Evolutionary conservation across 2,888 invertebrate species (phyloP).

Genomic region (Pyrgus malvae): DNA sequence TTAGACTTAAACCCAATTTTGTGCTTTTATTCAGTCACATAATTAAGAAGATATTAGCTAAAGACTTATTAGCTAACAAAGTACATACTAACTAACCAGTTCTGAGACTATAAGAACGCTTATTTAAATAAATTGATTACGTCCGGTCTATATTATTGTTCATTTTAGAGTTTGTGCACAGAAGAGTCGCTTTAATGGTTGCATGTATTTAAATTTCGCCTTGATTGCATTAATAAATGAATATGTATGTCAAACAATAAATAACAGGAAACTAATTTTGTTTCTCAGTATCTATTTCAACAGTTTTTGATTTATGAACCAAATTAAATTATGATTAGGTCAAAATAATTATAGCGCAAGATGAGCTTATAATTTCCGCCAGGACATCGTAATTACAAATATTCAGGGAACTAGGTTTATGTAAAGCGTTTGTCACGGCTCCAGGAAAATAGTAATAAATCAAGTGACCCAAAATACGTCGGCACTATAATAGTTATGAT

Average conservation of each 20-base stretch:
- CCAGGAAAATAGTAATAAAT: conserved; percentile 34
- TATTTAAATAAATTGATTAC: conserved; percentile 11
- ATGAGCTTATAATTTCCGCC: conserved; percentile 6
- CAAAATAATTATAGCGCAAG: conserved; percentile 7
- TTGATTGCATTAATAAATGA: no score
- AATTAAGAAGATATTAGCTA: no score
- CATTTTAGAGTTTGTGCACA: not conserved
- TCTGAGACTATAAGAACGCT: not conserved
- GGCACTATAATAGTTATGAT: not conserved
- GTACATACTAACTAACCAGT: no score
- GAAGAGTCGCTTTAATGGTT: not conserved
- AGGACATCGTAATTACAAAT: conserved; percentile 10
- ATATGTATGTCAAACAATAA: no score
- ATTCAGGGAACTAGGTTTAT: conserved; percentile 20
- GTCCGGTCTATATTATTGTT: conserved; percentile 1
- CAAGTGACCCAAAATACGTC: conserved; percentile 31
- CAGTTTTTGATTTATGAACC: conserved; percentile 9
- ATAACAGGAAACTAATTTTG: not conserved
- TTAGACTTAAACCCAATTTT: no score
- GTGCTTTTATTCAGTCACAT: no score
- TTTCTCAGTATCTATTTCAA: not conserved
- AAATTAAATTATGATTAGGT: conserved; percentile 19
- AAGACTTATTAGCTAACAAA: not conserved
- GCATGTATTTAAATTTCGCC: no score
- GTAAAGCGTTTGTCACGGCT: conserved; percentile 23